Base-by-base conservation (phyloP, 2,113 vertebrate species). In the Heterocephalus glaber region DNA sequence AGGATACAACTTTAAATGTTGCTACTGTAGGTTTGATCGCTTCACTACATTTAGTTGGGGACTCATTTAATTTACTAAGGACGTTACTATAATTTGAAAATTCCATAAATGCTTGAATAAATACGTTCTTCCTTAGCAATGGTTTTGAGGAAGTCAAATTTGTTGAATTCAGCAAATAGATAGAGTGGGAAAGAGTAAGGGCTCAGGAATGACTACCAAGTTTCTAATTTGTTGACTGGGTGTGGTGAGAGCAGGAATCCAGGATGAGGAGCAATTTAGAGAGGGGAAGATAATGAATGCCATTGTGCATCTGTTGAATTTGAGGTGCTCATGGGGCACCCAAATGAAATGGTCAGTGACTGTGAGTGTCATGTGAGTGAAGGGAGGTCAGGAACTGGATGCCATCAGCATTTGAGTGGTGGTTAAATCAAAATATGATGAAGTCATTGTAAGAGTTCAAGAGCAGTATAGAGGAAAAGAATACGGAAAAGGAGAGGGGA, bases 1-100 rank as follows among this genome's bases (percentile, higher is more conserved):
- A 63, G n/a, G 19, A 74, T 92, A 13, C 10, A 85, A 80, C 38
- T 90, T 94, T 80, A 79, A 87, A 76, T 95, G 47, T 70, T 90
- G 38, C 20, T 30, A 76, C 17, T 68, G 7, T 88, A 68, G 58
- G 2, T 86, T 54, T 94, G 68, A 80, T 61, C 56, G 83, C 82
- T 79, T 93, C 83, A 89, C 76, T 82, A 74, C 70, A 66, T 24
- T 89, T 91, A 44, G 19, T 56, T 81, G 28, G 28, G 24, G 2
- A 41, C 14, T 82, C 76, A 30, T 77, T 95, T 88, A 65, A n/a
- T 76, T 81, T 86, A 81, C 44, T 20, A 77, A 33, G 28, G 24
- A 83, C 35, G 33, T 52, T 52, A 52, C 11, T 38, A 24, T 41
- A 6, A 47, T 63, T 86, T 91, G 66, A 79, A 96, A 86, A 83